Base-by-base conservation (phyloP, 2,113 vertebrate species). In the Plestiodon gilberti region DNA sequence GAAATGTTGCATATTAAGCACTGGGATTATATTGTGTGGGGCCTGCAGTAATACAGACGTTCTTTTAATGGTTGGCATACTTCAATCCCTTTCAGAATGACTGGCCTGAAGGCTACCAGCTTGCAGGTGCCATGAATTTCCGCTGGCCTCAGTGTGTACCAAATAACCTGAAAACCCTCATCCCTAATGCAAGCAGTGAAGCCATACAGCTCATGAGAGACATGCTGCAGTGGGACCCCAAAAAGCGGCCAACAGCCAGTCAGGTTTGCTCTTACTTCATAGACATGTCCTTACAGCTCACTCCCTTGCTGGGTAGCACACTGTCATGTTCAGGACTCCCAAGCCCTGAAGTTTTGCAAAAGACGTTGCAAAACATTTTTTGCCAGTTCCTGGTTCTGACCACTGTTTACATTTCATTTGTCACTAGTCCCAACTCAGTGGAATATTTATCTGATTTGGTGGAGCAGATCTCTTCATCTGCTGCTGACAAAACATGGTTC, bases 101-200 rank as follows among this genome's bases (percentile, higher is more conserved):
- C 91, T 98, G 97, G 97, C 96, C 96, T n/a, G 97, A 98, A 94
- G 97, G 97, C 81, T 97, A 97, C 93, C 97, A 97, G 20, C 96
- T 98, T 43, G 96, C 97, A 33, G 93, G 90, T 77, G 94, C 94
- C 1, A 97, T 98, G 97, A 97, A 91, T 91, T 98, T 98, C 92
- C 96, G 88, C 61, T 98, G 97, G 97, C 97, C 97, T 61, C 97
- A 97, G 77, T 97, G 96, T 70, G 88, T 97, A 4, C 97, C 97
- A 71, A 97, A 94, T 87, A 98, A 97, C 92, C 83, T 98, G 14
- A 98, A 97, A 94, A 96, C 95, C 10, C 93, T 97, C 48, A 93
- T 98, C 87, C 97, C 97, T 78, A 97, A 98, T 64, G 97, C 97
- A 23, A 95, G 97, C 91, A 96, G 96, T 3, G 97, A 97, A 89